A percentile compares a stretch with the other conserved stretches of the same genome.
Evolutionary conservation across 2,888 invertebrate species (phyloP).

Genomic region (Amiota mariae): DNA sequence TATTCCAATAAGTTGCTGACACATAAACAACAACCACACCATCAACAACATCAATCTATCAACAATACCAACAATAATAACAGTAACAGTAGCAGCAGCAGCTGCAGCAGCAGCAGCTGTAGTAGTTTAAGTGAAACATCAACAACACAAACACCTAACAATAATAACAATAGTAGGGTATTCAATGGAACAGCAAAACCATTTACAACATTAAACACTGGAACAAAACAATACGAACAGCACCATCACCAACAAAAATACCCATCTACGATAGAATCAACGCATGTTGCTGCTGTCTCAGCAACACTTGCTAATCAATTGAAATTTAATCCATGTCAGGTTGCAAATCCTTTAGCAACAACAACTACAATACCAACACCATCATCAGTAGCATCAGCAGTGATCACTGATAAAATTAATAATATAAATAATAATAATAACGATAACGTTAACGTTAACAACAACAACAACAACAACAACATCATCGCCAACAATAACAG

Average conservation of each 20-base stretch:
- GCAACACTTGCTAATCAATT: conserved; percentile 70
- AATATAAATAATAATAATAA: conserved; percentile 40
- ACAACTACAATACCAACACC: conserved; percentile 42
- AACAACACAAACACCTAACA: conserved; percentile 40
- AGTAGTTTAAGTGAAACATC: conserved; percentile 28
- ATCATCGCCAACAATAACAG: conserved; percentile 37
- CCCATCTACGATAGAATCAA: conserved; percentile 32
- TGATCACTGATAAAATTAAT: conserved; percentile 38
- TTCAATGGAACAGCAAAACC: conserved; percentile 46
- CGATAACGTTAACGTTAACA: conserved; percentile 40
- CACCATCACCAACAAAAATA: conserved; percentile 47
- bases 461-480: conserved; percentile 43
- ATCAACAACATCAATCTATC: conserved; percentile 35
- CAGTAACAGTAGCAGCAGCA: conserved; percentile 38
- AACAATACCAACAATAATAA: conserved; percentile 27
- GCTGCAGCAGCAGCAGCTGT: conserved; percentile 38
- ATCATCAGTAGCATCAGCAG: conserved; percentile 47
- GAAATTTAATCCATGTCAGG: conserved; percentile 71
- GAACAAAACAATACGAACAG: conserved; percentile 28
- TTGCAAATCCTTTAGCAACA: conserved; percentile 52
- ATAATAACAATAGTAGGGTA: conserved; percentile 28
- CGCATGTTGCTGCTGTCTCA: conserved; percentile 63
- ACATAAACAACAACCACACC: conserved; percentile 45
- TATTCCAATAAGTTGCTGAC: conserved; percentile 67
- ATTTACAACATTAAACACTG: conserved; percentile 36